Evolutionary conservation across 2,888 invertebrate genomes (phyloP).

Genomic region (Sceliomorpha sp.): DNA sequence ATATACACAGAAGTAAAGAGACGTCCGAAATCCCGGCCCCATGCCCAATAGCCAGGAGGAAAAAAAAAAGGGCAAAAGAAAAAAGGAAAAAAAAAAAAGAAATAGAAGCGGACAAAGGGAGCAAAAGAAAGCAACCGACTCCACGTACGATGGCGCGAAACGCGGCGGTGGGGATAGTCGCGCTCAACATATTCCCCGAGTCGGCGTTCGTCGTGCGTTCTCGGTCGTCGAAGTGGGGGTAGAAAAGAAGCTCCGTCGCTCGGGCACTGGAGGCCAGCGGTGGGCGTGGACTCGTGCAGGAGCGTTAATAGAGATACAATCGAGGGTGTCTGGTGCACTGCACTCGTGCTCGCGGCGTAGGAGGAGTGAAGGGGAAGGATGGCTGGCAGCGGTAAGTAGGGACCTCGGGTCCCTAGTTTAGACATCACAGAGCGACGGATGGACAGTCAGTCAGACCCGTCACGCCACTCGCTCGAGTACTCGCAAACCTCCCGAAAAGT

Average conservation of each 20-base stretch:
- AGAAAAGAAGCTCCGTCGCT: slow-evolving; percentile 31
- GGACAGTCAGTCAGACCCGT: slow-evolving; percentile 80
- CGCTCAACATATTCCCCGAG: no score
- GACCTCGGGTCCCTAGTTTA: slow-evolving; percentile 78
- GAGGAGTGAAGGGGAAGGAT: slow-evolving; percentile 67
- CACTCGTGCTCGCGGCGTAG: slow-evolving; percentile 71
- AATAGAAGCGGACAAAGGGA: no score
- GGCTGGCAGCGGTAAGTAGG: slow-evolving; percentile 72
- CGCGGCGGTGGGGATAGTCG: slow-evolving; percentile 38
- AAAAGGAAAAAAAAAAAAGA: no score
- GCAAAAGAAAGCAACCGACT: no score
- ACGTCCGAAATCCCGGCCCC: no score
- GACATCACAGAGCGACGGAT: slow-evolving; percentile 80
- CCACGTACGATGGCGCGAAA: slow-evolving; percentile 49
- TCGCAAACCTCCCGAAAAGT: slow-evolving; percentile 75
- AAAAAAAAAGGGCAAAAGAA: no score
- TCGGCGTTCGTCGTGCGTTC: no score
- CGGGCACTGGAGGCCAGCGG: slow-evolving; percentile 49
- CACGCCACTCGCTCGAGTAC: slow-evolving; percentile 79
- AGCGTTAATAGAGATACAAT: slow-evolving; percentile 80
- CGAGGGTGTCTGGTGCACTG: slow-evolving; percentile 78
- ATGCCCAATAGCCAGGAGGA: no score
- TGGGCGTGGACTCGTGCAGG: slow-evolving; percentile 71
- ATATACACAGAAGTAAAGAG: no score
- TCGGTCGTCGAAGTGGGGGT: no score